Base-by-base conservation (phyloP, 2,113 vertebrate genomes). In the Andinoacara biseriatus region DNA sequence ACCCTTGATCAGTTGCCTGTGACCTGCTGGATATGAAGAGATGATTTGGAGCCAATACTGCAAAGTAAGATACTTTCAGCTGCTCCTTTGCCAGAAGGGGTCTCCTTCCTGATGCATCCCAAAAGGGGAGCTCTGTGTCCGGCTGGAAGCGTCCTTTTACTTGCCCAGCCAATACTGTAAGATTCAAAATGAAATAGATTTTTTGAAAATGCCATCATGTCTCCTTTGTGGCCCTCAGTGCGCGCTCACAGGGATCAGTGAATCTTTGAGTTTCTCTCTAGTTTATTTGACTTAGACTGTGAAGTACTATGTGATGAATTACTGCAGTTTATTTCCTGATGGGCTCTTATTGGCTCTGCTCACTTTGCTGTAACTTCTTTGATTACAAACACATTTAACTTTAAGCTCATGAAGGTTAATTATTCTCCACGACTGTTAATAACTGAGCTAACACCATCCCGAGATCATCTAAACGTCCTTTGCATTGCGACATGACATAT, bases 201-300 rank as follows among this genome's bases (percentile, higher is more conserved):
- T 3, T 65, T 13, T 65, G 35, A 38, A 38, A 38, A 10, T 9
- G 33, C 5, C 35, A 9, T 38, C 3, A 2, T 38, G 35, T 10
- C 35, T 35, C 35, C 35, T 7, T 38, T 38, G 8, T 38, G 35
- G 35, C 2, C 35, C 9, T 38, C 43, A 46, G 5, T 49, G 63
- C 10, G 2, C 4, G 40, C 38, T 67, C 38, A 18, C 14, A 26
- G 63, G 0, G 26, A 0, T 14, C 6, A 0, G 40, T 20, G 14
- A 26, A 46, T 10, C 24, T 67, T 46, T 67, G 38, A 2, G 46
- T 17, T 49, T 17, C 14, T 49, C 43, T 46, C 43, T 46, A 46
- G 1, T 7, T 5, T 35, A 35, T 31, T 49, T 49, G 46, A 15
- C 46, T 49, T 4, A 5, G 11, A 46, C 5, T 46, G 15, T 49